Conservation (phyloP, 2,797 vertebrate genomes). For the Nyctibius grandis region DNA sequence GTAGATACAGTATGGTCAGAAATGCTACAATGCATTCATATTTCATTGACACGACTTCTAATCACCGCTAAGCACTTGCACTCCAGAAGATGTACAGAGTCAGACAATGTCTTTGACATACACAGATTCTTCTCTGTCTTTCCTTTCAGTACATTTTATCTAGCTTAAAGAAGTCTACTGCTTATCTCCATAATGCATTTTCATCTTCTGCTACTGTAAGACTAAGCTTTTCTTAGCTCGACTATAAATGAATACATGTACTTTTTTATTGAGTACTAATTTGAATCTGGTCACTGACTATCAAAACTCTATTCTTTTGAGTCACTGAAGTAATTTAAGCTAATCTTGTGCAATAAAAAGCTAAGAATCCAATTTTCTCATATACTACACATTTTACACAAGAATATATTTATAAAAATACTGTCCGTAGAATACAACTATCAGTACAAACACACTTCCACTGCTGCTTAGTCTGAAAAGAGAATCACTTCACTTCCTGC, state of each 20-base stretch:
- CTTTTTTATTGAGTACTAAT: conserved; percentile 36
- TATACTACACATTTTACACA: neutral
- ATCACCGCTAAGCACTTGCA: conserved; percentile 34
- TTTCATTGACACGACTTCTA: conserved; percentile 27
- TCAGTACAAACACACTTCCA: neutral
- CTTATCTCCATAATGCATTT: conserved; percentile 50
- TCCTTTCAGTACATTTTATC: conserved; percentile 38
- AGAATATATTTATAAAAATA: neutral
- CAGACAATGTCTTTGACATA: conserved; percentile 21
- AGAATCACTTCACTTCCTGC: neutral
- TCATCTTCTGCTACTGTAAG: conserved; percentile 33
- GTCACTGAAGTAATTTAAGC: neutral
- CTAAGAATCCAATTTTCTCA: conserved; percentile 28
- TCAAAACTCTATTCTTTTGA: conserved; percentile 20
- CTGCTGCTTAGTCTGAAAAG: neutral
- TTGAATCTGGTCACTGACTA: conserved; percentile 28
- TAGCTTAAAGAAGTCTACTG: conserved; percentile 19
- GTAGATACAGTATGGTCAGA: neutral
- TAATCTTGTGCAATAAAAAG: conserved; percentile 19
- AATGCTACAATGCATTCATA: neutral
- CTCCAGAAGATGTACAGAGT: neutral
- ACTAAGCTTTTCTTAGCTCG: conserved; percentile 35
- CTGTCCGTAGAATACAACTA: neutral
- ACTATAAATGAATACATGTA: conserved; percentile 27
- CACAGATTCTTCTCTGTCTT: neutral